These are phyloP conservation scores for Tetropium fuscum DNA, from an alignment of 2,888 invertebrate species.

Conservation along the genomic window DNA sequence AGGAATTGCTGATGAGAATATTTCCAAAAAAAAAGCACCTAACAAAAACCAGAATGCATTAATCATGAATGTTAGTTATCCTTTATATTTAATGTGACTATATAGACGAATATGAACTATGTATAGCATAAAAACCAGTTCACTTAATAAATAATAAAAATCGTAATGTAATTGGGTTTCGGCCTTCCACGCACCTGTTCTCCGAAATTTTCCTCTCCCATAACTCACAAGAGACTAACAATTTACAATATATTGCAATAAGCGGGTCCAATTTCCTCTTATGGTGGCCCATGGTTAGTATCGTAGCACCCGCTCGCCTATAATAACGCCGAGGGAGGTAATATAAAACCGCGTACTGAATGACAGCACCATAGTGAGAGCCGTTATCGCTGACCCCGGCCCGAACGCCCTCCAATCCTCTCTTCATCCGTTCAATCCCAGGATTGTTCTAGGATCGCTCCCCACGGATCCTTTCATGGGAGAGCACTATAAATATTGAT, in stretches of 20 bases:
- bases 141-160: too few species aligned
- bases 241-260: constrained; percentile 35
- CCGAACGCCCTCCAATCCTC: constrained; percentile 10
- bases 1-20: too few species aligned
- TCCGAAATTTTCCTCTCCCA: constrained; percentile 26
- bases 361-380: constrained; percentile 13
- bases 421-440: constrained; percentile 20
- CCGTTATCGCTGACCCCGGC: constrained; percentile 24
- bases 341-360: constrained; percentile 28
- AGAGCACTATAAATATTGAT: constrained; percentile 26
- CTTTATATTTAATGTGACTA: too few species aligned
- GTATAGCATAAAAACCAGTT: too few species aligned
- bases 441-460: constrained; percentile 32
- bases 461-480: constrained; percentile 23
- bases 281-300: constrained; percentile 3
- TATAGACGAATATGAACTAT: too few species aligned
- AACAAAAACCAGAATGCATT: too few species aligned
- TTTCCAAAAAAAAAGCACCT: too few species aligned
- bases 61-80: too few species aligned
- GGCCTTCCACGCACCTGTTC: too few species aligned
- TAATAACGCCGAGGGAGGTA: constrained; percentile 19
- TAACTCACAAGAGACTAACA: constrained; percentile 35
- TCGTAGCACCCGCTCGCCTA: constrained; percentile 1
- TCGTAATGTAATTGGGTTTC: too few species aligned
- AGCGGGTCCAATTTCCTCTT: constrained; percentile 32